Base-by-base conservation (phyloP, 2,113 vertebrate species). In the Pogonocichla stellata region DNA sequence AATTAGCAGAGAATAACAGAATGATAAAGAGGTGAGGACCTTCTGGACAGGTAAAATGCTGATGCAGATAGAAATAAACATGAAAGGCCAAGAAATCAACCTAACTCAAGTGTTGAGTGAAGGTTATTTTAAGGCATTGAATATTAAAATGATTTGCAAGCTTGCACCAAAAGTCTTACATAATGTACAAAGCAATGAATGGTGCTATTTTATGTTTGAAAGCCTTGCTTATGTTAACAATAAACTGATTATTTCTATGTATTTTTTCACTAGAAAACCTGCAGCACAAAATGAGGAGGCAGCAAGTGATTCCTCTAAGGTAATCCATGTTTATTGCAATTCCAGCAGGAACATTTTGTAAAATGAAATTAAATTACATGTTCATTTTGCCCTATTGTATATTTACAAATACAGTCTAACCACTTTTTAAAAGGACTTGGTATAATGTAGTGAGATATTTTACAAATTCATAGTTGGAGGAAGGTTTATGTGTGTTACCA, bases 251-350 rank as follows among this genome's bases (percentile, higher is more conserved):
- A 22, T 82, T 75, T 94, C 16, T 53, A 8, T 85, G 22, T 50
- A 36, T 86, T 85, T 92, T 91, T 94, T 88, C 36, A 43, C 40
- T 88, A 98, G 95, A 93, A 97, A 95, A 95, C 19, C 84, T 93
- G 75, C 95, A 89, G 77, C 84, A 94, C 95, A 96, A 96, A 95
- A 90, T 28, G 31, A 95, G 67, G 84, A 70, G 53, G 58, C 60
- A 92, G 36, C 82, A 62, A 26, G 60, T 77, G 93, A 95, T 26
- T 75, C 80, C 71, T 93, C 65, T 85, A 95, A 98, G 98, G 98
- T 98, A 98, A 97, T 33, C 18, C 34, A 71, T 45, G 15, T 25
- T 86, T 90, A 48, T 23, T 86, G 10, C 53, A 60, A 66, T 67
- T 86, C 19, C 47, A 61, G 26, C 25, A 36, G 57, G 18, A 58